Percentiles rank a stretch among this genome's conserved stretches.
These are phyloP conservation scores for Limonius californicus DNA, from an alignment of 1,140 invertebrate species.

Conservation along the genomic window DNA sequence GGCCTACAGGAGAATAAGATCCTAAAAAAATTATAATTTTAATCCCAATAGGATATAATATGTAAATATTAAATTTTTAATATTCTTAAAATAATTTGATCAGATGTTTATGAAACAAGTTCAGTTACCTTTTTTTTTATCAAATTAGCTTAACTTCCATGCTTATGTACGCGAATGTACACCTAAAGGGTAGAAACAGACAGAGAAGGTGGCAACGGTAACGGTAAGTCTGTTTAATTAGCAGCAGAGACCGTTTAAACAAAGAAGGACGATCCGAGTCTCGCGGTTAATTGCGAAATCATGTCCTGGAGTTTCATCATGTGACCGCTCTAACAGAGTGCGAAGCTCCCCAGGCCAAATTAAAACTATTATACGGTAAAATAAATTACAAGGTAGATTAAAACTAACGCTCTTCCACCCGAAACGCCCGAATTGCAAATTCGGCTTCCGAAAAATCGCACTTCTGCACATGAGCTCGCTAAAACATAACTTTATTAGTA, in stretches of 20 bases:
- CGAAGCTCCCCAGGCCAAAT: slow-evolving; percentile 7
- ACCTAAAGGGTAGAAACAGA: slow-evolving; percentile 5
- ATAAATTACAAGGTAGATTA: slow-evolving; percentile 7
- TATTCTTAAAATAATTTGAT: too few relatives aligned
- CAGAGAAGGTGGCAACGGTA: slow-evolving; percentile 22
- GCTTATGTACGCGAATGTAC: background rate
- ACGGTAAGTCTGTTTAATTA: slow-evolving; percentile 24
- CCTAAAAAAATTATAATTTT: too few relatives aligned
- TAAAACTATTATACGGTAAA: slow-evolving; percentile 12
- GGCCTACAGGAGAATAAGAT: too few relatives aligned
- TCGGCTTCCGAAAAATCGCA: too few relatives aligned
- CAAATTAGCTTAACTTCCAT: too few relatives aligned
- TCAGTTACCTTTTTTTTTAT: too few relatives aligned
- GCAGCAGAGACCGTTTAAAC: slow-evolving; percentile 20
- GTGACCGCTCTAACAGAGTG: slow-evolving; percentile 13
- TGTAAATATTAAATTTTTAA: too few relatives aligned
- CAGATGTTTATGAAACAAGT: too few relatives aligned
- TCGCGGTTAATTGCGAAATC: slow-evolving; percentile 27
- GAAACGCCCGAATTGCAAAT: background rate
- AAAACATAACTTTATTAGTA: too few relatives aligned
- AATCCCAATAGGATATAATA: too few relatives aligned
- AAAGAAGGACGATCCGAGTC: slow-evolving; percentile 22
- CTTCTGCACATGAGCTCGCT: too few relatives aligned
- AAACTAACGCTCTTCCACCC: background rate
- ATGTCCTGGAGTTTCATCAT: slow-evolving; percentile 25